Conservation (phyloP, 2,113 vertebrate genomes). For the Carettochelys insculpta region DNA sequence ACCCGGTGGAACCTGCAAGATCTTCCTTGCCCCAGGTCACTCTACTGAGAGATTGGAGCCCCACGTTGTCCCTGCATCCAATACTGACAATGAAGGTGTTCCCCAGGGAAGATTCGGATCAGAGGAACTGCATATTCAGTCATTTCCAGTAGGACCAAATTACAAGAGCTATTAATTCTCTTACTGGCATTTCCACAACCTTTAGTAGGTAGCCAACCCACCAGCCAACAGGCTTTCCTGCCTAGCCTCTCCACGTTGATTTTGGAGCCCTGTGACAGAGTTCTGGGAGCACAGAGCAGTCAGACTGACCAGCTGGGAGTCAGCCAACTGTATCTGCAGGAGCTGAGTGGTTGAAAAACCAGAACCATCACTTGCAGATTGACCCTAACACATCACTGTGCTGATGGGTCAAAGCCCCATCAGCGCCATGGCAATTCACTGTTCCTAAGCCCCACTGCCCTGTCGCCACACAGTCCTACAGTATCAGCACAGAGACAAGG, state of each 20-base stretch:
- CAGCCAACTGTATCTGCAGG: rapidly evolving
- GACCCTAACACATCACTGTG: background rate
- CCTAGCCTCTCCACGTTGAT: background rate
- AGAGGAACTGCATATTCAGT: background rate
- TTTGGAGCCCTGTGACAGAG: background rate
- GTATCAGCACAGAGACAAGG: background rate
- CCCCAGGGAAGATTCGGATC: background rate
- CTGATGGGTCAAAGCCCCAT: background rate
- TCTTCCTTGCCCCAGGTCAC: rapidly evolving
- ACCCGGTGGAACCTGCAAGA: background rate
- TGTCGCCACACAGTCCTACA: background rate
- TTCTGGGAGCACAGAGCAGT: rapidly evolving
- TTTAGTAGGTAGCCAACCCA: background rate
- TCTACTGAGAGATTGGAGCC: background rate
- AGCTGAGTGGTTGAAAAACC: background rate
- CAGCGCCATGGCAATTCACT: too few species aligned
- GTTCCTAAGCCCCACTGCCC: too few species aligned
- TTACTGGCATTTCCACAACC: background rate
- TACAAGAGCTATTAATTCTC: background rate
- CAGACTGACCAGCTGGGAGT: background rate
- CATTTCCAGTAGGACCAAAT: background rate
- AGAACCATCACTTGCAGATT: background rate
- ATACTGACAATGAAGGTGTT: rapidly evolving
- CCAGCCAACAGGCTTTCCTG: background rate
- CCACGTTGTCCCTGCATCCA: background rate